phyloP scores from a whole-genome alignment of 2,888 invertebrate genomes.

The Allygus modestus region DNA sequence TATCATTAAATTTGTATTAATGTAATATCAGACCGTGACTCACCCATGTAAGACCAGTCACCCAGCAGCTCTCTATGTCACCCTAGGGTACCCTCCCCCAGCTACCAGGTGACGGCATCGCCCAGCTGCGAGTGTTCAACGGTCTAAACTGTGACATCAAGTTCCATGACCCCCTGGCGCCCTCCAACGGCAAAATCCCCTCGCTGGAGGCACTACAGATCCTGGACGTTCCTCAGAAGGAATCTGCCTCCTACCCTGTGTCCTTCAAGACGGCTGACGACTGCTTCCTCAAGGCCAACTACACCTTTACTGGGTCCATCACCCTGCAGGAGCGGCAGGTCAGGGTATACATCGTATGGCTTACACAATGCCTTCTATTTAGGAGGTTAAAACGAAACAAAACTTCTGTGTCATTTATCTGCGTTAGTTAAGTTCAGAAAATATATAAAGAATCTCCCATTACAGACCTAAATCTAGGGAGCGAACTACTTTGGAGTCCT shows the following conservation, averaged over 20 bases:
- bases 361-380: too few species aligned
- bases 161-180: conserved; percentile 55
- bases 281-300: neutral
- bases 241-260: neutral
- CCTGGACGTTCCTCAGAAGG: neutral
- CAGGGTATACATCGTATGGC: too few species aligned
- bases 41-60: too few species aligned
- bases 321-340: neutral
- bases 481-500: too few species aligned
- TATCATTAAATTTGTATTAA: too few species aligned
- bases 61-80: too few species aligned
- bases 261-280: neutral
- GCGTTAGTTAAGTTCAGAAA: too few species aligned
- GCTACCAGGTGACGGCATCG: conserved; percentile 67
- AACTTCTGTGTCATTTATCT: too few species aligned
- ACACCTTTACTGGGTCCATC: neutral
- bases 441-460: too few species aligned
- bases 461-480: too few species aligned
- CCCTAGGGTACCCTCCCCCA: conserved; percentile 69
- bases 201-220: conserved; percentile 27
- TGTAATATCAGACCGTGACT: too few species aligned
- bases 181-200: neutral
- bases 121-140: conserved; percentile 70
- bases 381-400: too few species aligned
- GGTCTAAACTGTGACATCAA: conserved; percentile 61